phyloP scores from a whole-genome alignment of 2,113 vertebrate species.

The Holacanthus passer region DNA sequence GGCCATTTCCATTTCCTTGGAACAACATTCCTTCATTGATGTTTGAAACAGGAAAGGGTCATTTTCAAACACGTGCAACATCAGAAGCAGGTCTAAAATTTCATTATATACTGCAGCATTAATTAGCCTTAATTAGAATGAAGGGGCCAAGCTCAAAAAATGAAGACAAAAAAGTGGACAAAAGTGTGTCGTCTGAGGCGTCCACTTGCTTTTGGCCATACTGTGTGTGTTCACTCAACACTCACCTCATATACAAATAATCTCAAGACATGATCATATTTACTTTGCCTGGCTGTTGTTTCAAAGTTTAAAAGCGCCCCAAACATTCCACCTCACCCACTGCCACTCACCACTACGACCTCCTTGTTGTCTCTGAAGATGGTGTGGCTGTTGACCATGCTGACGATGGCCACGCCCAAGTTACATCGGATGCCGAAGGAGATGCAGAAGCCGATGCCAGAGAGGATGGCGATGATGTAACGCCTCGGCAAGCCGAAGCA shows the following conservation, averaged over 20 bases:
- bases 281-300: not conserved
- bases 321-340: not conserved
- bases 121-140: no score
- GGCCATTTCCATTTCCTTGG: no score
- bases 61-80: no score
- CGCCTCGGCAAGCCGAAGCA: conserved; percentile 93
- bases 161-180: no score
- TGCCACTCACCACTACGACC: conserved; percentile 85
- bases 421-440: conserved; percentile 95
- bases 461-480: conserved; percentile 95
- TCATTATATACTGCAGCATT: no score
- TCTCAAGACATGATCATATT: not conserved
- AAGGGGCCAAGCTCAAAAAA: no score
- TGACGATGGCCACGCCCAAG: conserved; percentile 93
- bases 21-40: no score
- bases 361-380: conserved; percentile 86
- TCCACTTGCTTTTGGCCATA: not conserved
- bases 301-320: not conserved
- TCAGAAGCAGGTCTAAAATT: no score
- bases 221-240: not conserved
- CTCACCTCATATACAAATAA: not conserved
- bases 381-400: conserved; percentile 96
- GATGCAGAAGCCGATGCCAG: conserved; percentile 94
- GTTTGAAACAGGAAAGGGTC: no score
- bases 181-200: no score